Evolutionary conservation across 2,113 vertebrate species (phyloP), one percentile per base, ranked within the genome.

Genomic region (Antennarius striatus): DNA sequence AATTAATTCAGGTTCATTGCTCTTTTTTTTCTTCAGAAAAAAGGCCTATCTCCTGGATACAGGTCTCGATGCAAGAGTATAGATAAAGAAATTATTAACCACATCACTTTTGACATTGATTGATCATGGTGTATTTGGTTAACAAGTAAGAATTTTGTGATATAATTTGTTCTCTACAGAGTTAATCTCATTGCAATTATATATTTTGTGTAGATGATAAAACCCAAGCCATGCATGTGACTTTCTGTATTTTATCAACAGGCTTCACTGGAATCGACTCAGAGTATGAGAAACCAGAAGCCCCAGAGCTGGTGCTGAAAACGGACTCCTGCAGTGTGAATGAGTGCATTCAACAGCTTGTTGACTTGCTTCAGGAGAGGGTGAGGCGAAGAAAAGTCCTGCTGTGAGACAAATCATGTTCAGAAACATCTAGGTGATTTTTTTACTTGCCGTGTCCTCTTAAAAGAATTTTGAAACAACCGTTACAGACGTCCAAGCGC

Each of bases 251-350:
- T 36, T 4, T 22, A 51, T 55, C 30, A 15, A 8, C 79, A 99
- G 97, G 98, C 55, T 99, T 99, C 88, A 99, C 97, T 69, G 98
- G 98, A 4, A 99, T 99, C 61, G 98, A 99, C 82, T 95, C 98
- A 0, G 96, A 97, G 65, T 99, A 99, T 68, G 98, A 99, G 85
- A 99, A 98, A 55, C 98, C 98, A 0, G 98, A 99, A 87, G 92
- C 95, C 10, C 96, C 98, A 1, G 98, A 99, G 63, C 88, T 99
- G 86, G 98, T 99, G 67, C 90, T 99, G 84, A 99, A 99, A 90
- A 99, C 98, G 0, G 96, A 98, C 85, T 94, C 94, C 14, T 98
- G 96, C 86, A 95, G 89, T 32, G 96, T 99, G 16, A 99, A 98
- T 22, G 98, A 99, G 55, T 97, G 95, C 51, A 92, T 99, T 64